A percentile compares a stretch with the other conserved stretches of the same genome.
Evolutionary conservation across 2,113 vertebrate genomes (phyloP).

Genomic region (Machaerirhynchus nigripectus): DNA sequence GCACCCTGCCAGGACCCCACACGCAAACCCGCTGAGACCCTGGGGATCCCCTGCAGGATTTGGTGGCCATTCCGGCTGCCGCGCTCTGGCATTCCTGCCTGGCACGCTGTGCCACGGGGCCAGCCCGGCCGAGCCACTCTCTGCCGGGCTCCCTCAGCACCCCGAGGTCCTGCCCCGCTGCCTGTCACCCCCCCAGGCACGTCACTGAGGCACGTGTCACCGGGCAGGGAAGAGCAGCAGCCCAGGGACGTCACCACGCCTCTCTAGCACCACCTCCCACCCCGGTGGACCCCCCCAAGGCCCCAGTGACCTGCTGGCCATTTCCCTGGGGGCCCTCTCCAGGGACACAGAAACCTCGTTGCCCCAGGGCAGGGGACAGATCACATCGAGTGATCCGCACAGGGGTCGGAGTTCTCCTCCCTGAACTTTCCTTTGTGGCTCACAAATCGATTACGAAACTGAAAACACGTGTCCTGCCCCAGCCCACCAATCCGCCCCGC

Average conservation of each 20-base stretch:
- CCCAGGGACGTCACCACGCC: not conserved
- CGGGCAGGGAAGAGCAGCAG: not conserved
- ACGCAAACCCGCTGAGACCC: not conserved
- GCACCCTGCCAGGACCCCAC: not conserved
- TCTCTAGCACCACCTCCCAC: not conserved
- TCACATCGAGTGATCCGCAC: rapidly evolving
- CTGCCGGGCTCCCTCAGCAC: not conserved
- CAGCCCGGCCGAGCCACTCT: not conserved
- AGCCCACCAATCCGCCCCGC: not conserved
- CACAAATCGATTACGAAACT: not conserved
- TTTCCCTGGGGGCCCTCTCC: not conserved
- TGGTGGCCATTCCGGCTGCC: rapidly evolving
- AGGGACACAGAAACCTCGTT: rapidly evolving
- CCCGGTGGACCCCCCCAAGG: rapidly evolving
- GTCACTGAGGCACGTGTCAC: not conserved
- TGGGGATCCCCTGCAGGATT: not conserved
- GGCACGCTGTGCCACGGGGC: not conserved
- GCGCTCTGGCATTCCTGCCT: not conserved
- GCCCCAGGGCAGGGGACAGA: not conserved
- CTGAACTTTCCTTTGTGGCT: not conserved
- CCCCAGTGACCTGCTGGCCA: not conserved
- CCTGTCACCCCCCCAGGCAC: not conserved
- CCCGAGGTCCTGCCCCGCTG: rapidly evolving
- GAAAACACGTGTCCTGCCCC: not conserved
- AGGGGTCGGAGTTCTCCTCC: not conserved